Conservation (phyloP, 2,888 invertebrate species). For the Rotaria socialis region DNA sequence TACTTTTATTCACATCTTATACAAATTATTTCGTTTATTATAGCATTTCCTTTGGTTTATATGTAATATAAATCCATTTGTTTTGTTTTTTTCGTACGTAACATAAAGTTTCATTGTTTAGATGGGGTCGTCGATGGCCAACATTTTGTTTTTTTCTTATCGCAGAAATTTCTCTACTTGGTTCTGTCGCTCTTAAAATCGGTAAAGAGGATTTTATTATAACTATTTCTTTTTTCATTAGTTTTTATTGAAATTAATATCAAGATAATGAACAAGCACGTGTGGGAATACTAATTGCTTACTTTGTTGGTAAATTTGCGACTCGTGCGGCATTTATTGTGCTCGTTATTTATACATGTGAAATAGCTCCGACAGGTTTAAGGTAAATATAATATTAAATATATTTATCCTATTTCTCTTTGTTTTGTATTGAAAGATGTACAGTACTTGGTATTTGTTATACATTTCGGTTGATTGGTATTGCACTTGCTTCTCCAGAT, state of each 20-base stretch:
- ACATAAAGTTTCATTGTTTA: background rate
- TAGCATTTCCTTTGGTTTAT: background rate
- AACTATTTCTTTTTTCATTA: background rate
- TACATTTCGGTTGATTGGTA: slow-evolving; percentile 38
- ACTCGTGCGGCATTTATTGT: slow-evolving; percentile 38
- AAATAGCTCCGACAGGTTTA: slow-evolving; percentile 45
- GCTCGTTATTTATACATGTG: slow-evolving; percentile 42
- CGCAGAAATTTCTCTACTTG: slow-evolving; percentile 44
- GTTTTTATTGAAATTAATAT: background rate
- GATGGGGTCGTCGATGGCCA: slow-evolving; percentile 45
- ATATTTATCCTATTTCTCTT: background rate
- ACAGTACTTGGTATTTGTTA: slow-evolving; percentile 43
- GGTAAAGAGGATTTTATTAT: background rate
- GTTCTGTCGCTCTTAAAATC: slow-evolving; percentile 30
- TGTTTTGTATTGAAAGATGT: slow-evolving; percentile 21
- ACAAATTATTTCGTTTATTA: background rate
- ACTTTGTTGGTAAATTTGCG: slow-evolving; percentile 43
- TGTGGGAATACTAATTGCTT: slow-evolving; percentile 28
- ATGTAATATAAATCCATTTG: background rate
- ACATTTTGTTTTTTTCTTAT: slow-evolving; percentile 45
- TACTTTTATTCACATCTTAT: background rate
- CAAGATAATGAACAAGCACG: background rate
- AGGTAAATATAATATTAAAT: background rate
- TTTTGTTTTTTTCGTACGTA: background rate
- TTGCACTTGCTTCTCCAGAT: slow-evolving; percentile 40